Evolutionary conservation across 2,113 vertebrate species (phyloP).

Genomic region (Podilymbus podiceps): DNA sequence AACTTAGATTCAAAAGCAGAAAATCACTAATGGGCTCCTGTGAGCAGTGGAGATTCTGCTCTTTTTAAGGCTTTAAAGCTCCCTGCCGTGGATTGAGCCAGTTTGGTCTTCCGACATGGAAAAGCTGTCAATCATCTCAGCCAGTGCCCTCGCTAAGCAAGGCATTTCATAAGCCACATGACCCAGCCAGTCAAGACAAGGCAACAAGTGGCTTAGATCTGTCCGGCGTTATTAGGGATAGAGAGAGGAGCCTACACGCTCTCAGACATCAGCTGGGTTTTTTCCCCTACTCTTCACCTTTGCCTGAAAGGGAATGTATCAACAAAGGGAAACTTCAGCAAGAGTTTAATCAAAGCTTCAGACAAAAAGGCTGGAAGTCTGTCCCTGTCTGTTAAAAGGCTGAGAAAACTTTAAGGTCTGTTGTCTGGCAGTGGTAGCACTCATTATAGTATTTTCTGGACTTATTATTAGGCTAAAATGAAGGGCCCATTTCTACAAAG

Average conservation of each 20-base stretch:
- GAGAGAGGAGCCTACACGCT: not conserved
- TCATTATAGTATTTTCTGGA: not conserved
- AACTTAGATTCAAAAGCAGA: not conserved
- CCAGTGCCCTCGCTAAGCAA: not conserved
- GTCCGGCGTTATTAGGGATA: not conserved
- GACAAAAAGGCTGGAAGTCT: not conserved
- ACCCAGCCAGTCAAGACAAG: not conserved
- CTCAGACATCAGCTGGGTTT: not conserved
- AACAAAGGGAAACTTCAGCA: constrained; percentile 5
- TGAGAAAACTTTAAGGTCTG: not conserved
- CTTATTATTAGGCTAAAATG: not conserved
- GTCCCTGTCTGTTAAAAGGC: not conserved
- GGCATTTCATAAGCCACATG: not conserved
- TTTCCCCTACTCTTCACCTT: not conserved
- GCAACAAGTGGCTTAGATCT: constrained; percentile 10
- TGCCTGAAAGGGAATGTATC: not conserved
- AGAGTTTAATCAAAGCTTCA: constrained; percentile 23
- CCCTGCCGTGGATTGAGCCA: not conserved
- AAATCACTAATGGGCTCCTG: constrained; percentile 38
- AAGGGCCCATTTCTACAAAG: not conserved
- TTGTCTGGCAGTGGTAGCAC: not conserved
- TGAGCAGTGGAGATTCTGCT: not conserved
- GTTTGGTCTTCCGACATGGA: not conserved
- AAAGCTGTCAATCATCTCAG: not conserved
- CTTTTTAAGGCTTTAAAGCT: not conserved